Conservation (phyloP, 2,888 invertebrate genomes). For the Schizotus pectinicornis region DNA sequence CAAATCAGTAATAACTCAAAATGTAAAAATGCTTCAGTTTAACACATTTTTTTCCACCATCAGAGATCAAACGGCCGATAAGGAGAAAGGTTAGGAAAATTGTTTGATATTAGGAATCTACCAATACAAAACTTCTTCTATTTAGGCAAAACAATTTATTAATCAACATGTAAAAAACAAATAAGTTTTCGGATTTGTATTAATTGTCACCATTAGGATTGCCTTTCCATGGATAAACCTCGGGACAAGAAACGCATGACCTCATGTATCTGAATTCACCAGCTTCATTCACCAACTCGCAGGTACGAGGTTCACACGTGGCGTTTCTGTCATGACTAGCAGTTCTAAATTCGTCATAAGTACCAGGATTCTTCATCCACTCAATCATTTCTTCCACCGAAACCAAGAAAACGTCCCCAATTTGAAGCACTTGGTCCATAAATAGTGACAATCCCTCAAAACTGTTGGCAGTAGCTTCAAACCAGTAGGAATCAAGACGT, state of each 20-base stretch:
- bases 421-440: slow-evolving; percentile 48
- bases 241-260: slow-evolving; percentile 56
- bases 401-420: slow-evolving; percentile 52
- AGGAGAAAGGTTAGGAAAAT: too few species aligned
- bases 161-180: too few species aligned
- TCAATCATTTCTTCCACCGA: slow-evolving; percentile 55
- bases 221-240: slow-evolving; percentile 57
- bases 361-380: slow-evolving; percentile 56
- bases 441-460: slow-evolving; percentile 49
- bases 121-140: too few species aligned
- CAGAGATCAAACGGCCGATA: too few species aligned
- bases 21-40: too few species aligned
- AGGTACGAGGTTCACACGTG: slow-evolving; percentile 39
- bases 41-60: too few species aligned
- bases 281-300: slow-evolving; percentile 38
- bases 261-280: slow-evolving; percentile 52
- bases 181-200: too few species aligned
- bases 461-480: slow-evolving; percentile 48
- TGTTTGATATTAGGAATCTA: too few species aligned
- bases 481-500: slow-evolving; percentile 55
- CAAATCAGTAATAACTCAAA: too few species aligned
- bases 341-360: slow-evolving; percentile 40
- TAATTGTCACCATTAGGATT: slow-evolving; percentile 53
- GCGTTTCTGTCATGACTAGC: slow-evolving; percentile 18
- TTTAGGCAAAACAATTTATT: too few species aligned